Conservation (phyloP, 2,113 vertebrate genomes). For the Chamaetylas fuelleborni region DNA sequence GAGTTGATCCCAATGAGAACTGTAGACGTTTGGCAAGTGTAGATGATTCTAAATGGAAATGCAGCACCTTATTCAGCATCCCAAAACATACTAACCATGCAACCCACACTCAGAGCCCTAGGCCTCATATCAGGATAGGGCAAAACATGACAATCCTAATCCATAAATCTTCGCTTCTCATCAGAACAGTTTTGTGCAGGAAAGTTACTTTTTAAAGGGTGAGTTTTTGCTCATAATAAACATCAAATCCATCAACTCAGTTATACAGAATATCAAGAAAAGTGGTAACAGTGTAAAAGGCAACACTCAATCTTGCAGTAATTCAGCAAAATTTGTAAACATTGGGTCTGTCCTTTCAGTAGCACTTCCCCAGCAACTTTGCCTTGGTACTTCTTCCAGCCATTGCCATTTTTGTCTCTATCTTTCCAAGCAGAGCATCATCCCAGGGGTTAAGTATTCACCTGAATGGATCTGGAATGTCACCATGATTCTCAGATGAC, state of each 20-base stretch:
- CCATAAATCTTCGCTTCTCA: background rate
- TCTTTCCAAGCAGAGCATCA: background rate
- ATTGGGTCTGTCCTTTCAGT: background rate
- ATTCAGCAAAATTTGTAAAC: background rate
- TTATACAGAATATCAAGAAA: background rate
- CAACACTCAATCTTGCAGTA: background rate
- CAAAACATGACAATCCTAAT: background rate
- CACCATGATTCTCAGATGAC: background rate
- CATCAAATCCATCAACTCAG: background rate
- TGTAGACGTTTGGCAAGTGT: background rate
- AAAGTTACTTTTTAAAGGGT: background rate
- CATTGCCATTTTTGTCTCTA: background rate
- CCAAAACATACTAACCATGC: accelerated
- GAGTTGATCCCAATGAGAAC: background rate
- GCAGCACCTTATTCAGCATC: too few relatives aligned
- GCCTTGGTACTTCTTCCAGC: background rate
- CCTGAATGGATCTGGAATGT: background rate
- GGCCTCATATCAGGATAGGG: background rate
- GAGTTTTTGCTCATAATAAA: background rate
- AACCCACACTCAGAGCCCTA: background rate
- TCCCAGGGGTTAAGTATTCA: background rate
- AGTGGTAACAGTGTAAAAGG: background rate
- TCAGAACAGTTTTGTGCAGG: background rate
- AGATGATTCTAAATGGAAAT: background rate
- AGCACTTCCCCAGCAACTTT: background rate